Evolutionary conservation across 1,140 invertebrate genomes (phyloP), one percentile per base, ranked within the genome.

Genomic region (Zaprionus lachaisei): DNA sequence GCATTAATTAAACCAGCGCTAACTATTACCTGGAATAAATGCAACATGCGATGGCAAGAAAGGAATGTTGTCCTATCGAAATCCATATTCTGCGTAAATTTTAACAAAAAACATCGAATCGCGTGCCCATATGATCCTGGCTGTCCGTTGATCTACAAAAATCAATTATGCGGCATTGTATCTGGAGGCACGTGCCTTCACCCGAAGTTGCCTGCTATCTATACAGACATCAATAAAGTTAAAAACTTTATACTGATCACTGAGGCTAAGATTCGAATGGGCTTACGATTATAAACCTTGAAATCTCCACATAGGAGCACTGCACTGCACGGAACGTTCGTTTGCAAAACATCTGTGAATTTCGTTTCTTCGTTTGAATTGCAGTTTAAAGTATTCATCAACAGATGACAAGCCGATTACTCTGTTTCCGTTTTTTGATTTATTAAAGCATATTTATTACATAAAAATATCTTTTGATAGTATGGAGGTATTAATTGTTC

Each of bases 121-220:
- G 2, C 49, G 0, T 80, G 78, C 28, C 26, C 72, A 11, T 73
- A 77, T 41, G 78, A 80, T 54, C 58, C 63, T 0, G 78, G 78
- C 5, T 61, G 74, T 56, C 78, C 78, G 0, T 37, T 80, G 38
- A 14, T 80, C 2, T 55, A 41, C 17, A 64, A 57, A 9, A 68
- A 57, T 15, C 5, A 69, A 37, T 61, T 80, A 5, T 80, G 78
- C 17, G 78, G 78, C 24, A 34, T 80, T 9, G 74, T 65, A 2
- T 80, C 78, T n/a, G 11, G 47, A 5, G 63, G 64, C 5, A 41
- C 28, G 5, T 80, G 78, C 28, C 14, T 49, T 0, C 37, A 77
- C 15, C 62, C 64, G n/a, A 54, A 20, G 12, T 14, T 24, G 12
- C 78, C 78, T 0, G 68, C 58, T 20, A 47, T 80, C 26, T 80